Conservation (phyloP, 2,888 invertebrate genomes). For the Amblyteles armatorius region DNA sequence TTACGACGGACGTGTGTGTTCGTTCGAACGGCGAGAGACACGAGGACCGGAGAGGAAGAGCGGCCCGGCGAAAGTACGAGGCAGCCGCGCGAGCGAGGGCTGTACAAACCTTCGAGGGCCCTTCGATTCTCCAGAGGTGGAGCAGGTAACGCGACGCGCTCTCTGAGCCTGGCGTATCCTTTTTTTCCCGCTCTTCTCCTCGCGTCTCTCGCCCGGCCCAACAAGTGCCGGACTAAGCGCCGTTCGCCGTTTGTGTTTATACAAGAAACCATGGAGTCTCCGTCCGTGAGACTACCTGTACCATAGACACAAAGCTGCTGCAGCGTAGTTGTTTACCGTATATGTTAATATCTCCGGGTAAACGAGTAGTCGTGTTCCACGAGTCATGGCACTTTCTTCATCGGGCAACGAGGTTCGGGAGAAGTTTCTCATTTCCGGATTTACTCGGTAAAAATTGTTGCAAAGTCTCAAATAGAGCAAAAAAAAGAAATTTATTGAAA, state of each 20-base stretch:
- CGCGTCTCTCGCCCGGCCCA: slow-evolving; percentile 38
- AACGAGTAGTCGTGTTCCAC: slow-evolving; percentile 9
- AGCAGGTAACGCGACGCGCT: slow-evolving; percentile 33
- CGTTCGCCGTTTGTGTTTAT: slow-evolving; percentile 43
- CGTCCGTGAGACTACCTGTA: slow-evolving; percentile 36
- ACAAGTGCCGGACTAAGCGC: slow-evolving; percentile 55
- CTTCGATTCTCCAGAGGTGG: slow-evolving; percentile 46
- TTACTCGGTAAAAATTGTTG: neutral
- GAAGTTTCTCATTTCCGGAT: neutral
- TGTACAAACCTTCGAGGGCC: slow-evolving; percentile 59
- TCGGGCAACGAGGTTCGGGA: neutral
- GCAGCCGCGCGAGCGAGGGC: slow-evolving; percentile 46
- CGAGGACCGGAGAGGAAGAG: slow-evolving; percentile 11
- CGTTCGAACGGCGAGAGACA: neutral
- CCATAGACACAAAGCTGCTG: slow-evolving; percentile 9
- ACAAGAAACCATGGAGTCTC: slow-evolving; percentile 47
- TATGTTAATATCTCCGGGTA: slow-evolving; percentile 41
- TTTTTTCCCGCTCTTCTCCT: slow-evolving; percentile 14
- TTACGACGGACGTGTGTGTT: neutral
- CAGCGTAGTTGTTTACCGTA: neutral
- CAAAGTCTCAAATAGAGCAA: too few relatives aligned
- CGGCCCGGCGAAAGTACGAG: slow-evolving; percentile 42
- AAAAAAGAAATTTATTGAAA: too few relatives aligned
- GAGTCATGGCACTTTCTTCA: neutral
- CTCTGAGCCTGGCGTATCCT: slow-evolving; percentile 18